Evolutionary conservation across 23 tunicate genomes (phyloP), one percentile per base, ranked within the genome.

Genomic region (Trididemnum clinides): DNA sequence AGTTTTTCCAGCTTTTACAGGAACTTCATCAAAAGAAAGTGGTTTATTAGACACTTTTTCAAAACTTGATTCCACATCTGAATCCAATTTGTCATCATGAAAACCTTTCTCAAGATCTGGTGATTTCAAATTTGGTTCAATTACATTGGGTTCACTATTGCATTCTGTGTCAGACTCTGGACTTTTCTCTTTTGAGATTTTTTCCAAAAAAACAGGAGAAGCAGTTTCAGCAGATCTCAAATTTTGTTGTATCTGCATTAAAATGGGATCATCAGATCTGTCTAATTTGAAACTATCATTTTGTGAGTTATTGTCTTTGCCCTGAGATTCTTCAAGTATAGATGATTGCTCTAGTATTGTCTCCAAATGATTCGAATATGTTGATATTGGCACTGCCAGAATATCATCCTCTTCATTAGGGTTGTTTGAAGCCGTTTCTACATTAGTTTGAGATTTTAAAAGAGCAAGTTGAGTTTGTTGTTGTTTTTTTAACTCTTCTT

Each of bases 401-500:
- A 73, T 58, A 1, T 85, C 88, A 54, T 85, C 82, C 72, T 88
- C 91, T 27, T 39, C 32, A 33, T 51, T 33, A 21, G 81, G 29
- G 4, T 71, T 73, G 34, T 58, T 33, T 32, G 75, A 21, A 25
- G 12, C 26, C 19, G 29, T 12, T 34, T 84, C 39, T 73, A 26
- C 50, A 15, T 15, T 38, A 35, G 22, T 89, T 85, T 91, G 87
- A 4, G 96, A 80, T 80, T 83, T 89, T 0, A 86, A 64, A 32
- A 89, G 0, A 4, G 90, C 91, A 18, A 94, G 78, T 36, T 86
- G 95, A 15, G 91, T 71, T 64, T 94, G 90, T 38, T 94, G 98
- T 51, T 88, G 88, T 34, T 77, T 80, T 26, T 84, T 84, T 28
- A 94, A 77, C 29, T 94, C 98, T 76, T 94, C 98, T 77, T 94